Evolutionary conservation across 2,888 invertebrate species (phyloP), one percentile per base, ranked within the genome.

Genomic region (Anthoptus insignis): DNA sequence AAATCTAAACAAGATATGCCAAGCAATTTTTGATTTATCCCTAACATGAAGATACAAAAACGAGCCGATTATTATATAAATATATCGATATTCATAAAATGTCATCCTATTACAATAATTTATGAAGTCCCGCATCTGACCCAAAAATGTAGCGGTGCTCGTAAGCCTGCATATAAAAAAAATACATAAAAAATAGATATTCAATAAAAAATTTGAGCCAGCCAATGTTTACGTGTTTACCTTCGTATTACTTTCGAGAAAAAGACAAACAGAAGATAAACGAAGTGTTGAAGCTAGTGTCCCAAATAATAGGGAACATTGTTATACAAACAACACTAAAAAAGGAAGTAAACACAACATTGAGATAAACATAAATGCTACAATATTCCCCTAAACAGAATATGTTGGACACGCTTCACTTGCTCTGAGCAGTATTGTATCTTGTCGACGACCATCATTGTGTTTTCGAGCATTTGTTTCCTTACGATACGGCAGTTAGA

Each of bases 401-500:
- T 90, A 90, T 89, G 91, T 89, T 81, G 83, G 86, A 75, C 83
- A 82, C 85, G 88, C 84, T 84, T 90, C 88, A 89, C 84, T 91
- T 82, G 83, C 79, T 85, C 79, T 75, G 77, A 82, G 81, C 87
- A 87, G 87, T 89, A 89, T 89, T 89, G 89, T 88, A 79, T 87
- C 85, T 86, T 80, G 84, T 82, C 76, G 78, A 75, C 79, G 78
- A 81, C 85, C 84, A 87, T 90, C 89, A 88, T 87, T 88, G 88
- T 91, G 86, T 89, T 89, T 87, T 90, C 86, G 85, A 91, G 90
- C 88, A 87, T 90, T 91, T 87, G 88, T 88, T 91, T 91, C 89
- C 89, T 91, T 88, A 85, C 88, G 82, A 81, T 88, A 84, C 83
- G 86, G 91, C 89, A 91, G 91, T 92, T 92, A 88, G 84, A 88